Evolutionary conservation across 2,888 invertebrate species (phyloP).

Genomic region (Matsumyia berberina): DNA sequence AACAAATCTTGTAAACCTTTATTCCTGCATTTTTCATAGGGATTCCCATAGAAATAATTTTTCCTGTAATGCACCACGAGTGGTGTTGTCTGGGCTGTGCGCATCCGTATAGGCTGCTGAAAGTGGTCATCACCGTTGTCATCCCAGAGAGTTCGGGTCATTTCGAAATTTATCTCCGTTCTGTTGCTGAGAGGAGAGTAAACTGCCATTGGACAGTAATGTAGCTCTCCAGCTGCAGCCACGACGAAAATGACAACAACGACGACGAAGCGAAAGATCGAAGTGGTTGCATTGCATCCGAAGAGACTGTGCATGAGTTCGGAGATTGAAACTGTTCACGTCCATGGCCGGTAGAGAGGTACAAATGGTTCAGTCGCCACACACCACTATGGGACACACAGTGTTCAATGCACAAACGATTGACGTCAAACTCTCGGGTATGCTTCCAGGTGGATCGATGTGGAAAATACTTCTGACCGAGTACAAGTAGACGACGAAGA

Average conservation of each 20-base stretch:
- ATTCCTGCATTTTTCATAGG: conserved; percentile 75
- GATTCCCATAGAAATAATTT: conserved; percentile 74
- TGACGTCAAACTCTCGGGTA: conserved; percentile 57
- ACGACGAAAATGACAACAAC: conserved; percentile 26
- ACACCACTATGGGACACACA: conserved; percentile 31
- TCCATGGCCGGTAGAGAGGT: conserved; percentile 55
- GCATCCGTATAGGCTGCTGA: conserved; percentile 63
- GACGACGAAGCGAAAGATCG: conserved; percentile 60
- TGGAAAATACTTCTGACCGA: conserved; percentile 18
- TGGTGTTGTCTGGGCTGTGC: conserved; percentile 61
- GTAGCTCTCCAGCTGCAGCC: conserved; percentile 23
- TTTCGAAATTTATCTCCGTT: conserved; percentile 60
- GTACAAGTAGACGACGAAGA: conserved; percentile 7
- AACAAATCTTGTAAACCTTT: conserved; percentile 76
- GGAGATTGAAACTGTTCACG: conserved; percentile 60
- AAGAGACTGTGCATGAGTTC: conserved; percentile 34
- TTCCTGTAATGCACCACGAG: conserved; percentile 72
- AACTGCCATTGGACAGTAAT: conserved; percentile 20
- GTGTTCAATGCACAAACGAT: conserved; percentile 53
- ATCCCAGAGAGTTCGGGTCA: conserved; percentile 70
- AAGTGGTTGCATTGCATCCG: conserved; percentile 47
- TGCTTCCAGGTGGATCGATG: conserved; percentile 61
- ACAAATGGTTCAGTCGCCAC: conserved; percentile 71
- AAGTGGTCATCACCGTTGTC: conserved; percentile 76
- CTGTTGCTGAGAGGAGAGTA: conserved; percentile 25